These are phyloP conservation scores for Epinephelus malabaricus DNA, from an alignment of 2,797 vertebrate genomes.

Conservation along the genomic window DNA sequence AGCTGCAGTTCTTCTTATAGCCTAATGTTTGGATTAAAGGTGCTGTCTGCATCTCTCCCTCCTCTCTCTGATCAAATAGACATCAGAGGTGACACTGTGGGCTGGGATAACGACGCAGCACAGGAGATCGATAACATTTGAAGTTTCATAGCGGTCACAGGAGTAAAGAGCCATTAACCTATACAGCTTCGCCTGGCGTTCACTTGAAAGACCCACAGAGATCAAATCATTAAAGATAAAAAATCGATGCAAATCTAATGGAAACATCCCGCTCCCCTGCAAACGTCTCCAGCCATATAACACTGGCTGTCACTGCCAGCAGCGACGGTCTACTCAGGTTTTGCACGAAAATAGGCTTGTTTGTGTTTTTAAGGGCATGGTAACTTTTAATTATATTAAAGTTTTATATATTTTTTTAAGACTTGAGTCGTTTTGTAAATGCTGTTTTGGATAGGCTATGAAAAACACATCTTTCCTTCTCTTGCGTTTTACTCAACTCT, in stretches of 20 bases:
- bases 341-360: constrained; percentile 5
- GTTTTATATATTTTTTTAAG: background rate
- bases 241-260: constrained; percentile 66
- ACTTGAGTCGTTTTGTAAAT: background rate
- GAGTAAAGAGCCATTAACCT: constrained; percentile 73
- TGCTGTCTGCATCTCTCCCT: background rate
- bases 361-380: background rate
- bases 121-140: constrained; percentile 65
- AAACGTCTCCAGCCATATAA: constrained; percentile 3
- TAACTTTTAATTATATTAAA: background rate
- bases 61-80: constrained; percentile 41
- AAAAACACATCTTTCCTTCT: background rate
- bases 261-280: constrained; percentile 31
- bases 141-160: constrained; percentile 64
- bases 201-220: constrained; percentile 39
- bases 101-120: constrained; percentile 57
- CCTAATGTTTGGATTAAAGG: constrained; percentile 2
- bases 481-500: background rate
- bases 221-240: constrained; percentile 61
- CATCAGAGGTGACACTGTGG: constrained; percentile 54
- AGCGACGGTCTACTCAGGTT: background rate
- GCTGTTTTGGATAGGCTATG: background rate
- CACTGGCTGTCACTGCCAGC: constrained; percentile 1
- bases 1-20: background rate
- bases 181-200: constrained; percentile 45